These are phyloP conservation scores for Tinamus major DNA, from an alignment of 2,797 vertebrate species.

Conservation along the genomic window DNA sequence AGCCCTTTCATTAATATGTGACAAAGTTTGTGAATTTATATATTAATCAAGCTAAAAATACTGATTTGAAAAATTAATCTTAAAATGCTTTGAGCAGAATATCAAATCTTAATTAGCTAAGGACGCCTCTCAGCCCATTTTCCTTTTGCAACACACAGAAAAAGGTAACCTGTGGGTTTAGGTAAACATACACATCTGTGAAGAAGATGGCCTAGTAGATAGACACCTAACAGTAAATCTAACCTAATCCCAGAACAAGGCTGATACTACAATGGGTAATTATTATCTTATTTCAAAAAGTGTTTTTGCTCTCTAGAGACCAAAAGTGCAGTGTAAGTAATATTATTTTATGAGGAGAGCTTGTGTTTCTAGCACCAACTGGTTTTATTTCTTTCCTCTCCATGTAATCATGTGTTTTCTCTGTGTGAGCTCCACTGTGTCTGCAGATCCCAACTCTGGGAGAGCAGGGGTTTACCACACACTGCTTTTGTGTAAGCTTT, in stretches of 20 bases:
- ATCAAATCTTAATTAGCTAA: background rate
- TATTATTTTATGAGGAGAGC: accelerated
- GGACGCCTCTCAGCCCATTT: background rate
- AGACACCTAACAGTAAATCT: background rate
- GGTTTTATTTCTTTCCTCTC: background rate
- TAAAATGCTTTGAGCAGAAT: background rate
- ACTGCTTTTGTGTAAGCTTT: background rate
- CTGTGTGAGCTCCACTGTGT: background rate
- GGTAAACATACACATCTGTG: background rate
- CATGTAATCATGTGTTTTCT: background rate
- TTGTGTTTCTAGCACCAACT: background rate
- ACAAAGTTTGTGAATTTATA: background rate
- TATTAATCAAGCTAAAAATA: background rate
- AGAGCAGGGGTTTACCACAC: background rate
- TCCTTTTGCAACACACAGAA: background rate
- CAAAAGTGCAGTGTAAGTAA: background rate
- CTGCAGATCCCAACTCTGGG: background rate
- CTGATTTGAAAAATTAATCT: background rate
- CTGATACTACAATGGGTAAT: background rate
- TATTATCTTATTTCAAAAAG: background rate
- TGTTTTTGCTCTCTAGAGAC: background rate
- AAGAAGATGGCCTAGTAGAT: background rate
- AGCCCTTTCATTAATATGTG: background rate
- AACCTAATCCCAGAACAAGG: background rate
- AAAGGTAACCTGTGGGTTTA: background rate